phyloP scores from a whole-genome alignment of 2,113 vertebrate genomes.

The Asarcornis scutulata region DNA sequence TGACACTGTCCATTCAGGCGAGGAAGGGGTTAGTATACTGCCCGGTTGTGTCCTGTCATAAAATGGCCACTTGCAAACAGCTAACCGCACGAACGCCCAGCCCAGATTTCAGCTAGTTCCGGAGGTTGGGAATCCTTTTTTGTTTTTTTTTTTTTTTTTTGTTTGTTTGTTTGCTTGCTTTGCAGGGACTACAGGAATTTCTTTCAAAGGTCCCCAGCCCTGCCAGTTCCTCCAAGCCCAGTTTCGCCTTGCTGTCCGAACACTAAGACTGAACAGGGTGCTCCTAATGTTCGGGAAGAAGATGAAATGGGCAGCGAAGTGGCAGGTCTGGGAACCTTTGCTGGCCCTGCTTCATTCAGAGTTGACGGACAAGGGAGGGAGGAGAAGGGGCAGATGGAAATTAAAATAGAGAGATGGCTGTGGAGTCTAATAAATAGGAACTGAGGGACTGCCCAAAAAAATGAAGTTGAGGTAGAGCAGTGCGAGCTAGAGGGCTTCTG shows the following conservation, averaged over 20 bases:
- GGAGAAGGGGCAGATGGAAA: neutral
- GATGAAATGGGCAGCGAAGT: constrained; percentile 64
- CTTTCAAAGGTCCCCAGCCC: constrained; percentile 68
- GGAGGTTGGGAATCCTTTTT: neutral
- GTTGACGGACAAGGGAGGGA: neutral
- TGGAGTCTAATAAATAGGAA: neutral
- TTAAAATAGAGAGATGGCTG: neutral
- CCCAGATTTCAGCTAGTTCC: constrained; percentile 81
- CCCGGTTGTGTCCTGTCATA: constrained; percentile 76
- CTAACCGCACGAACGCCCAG: constrained; percentile 93
- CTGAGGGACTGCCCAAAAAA: neutral
- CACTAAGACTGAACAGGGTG: constrained; percentile 26
- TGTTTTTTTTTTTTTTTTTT: neutral
- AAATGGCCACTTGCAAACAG: constrained; percentile 92
- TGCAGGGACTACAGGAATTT: neutral
- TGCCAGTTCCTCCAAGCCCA: constrained; percentile 59
- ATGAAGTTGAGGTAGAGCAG: neutral
- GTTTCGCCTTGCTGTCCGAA: constrained; percentile 77
- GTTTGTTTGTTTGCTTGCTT: neutral
- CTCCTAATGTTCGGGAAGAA: constrained; percentile 76
- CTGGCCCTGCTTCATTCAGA: constrained; percentile 18
- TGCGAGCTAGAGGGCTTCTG: neutral
- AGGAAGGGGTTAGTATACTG: constrained; percentile 80
- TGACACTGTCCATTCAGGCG: constrained; percentile 37
- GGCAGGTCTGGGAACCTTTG: constrained; percentile 73